Evolutionary conservation across 2,113 vertebrate genomes (phyloP).

Genomic region (Xenopus laevis): DNA sequence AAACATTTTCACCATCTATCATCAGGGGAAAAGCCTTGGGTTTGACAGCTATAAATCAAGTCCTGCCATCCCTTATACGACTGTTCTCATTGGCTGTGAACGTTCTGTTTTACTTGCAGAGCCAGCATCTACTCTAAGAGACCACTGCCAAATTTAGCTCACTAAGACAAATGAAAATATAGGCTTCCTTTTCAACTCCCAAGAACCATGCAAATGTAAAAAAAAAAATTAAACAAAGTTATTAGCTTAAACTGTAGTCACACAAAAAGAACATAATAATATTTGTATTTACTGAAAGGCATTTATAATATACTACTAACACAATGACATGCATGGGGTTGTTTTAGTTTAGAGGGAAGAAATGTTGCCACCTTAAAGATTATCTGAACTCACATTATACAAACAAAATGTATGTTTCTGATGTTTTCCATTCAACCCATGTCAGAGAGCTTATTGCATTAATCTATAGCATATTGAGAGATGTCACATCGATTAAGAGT

Average conservation of each 20-base stretch:
- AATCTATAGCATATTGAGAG: not conserved
- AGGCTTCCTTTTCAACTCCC: constrained; percentile 37
- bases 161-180: constrained; percentile 28
- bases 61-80: constrained; percentile 34
- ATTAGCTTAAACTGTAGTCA: too few relatives aligned
- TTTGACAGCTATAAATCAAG: constrained; percentile 53
- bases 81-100: constrained; percentile 54
- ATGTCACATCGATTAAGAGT: not conserved
- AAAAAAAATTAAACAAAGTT: too few relatives aligned
- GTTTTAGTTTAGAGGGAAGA: too few relatives aligned
- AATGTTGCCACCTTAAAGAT: too few relatives aligned
- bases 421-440: not conserved
- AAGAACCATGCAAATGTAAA: constrained; percentile 37
- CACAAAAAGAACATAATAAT: too few relatives aligned
- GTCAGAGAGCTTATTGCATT: not conserved
- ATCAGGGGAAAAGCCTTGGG: too few relatives aligned
- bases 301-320: too few relatives aligned
- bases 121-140: constrained; percentile 49
- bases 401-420: too few relatives aligned
- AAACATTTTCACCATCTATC: too few relatives aligned
- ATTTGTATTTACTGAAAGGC: too few relatives aligned
- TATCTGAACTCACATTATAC: too few relatives aligned
- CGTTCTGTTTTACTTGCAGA: constrained; percentile 49
- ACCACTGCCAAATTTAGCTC: constrained; percentile 53
- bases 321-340: too few relatives aligned